Base-by-base conservation (phyloP, 2,888 invertebrate genomes). In the Dastarcus helophoroides region DNA sequence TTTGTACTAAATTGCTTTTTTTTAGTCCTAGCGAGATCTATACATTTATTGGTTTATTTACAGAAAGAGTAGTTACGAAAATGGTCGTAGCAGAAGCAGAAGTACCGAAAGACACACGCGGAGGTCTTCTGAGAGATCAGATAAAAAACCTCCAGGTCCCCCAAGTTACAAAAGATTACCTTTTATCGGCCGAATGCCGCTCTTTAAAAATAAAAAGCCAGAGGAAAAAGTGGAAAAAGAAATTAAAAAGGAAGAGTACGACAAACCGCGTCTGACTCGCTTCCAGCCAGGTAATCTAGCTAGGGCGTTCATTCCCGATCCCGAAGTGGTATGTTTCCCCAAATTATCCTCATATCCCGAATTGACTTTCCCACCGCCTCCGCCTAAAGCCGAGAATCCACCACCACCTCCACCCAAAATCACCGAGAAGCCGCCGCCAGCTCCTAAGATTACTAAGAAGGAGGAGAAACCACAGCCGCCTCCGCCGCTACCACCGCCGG, bases 161-260 rank as follows among this genome's bases (percentile, higher is more conserved):
- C 67, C 48, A 48, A 64, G 31, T 16, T 73, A 76, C 39, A 78
- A 77, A 38, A 84, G 83, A 54, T 65, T 85, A 52, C 85, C 85
- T 0, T 85, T 86, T 46, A 86, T 86, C 40, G 88, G 86, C 40
- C 73, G 84, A 55, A 79, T 86, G 76, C 86, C 86, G 0, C 69
- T 86, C 7, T 82, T 80, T 50, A 80, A 79, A 48, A 68, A 65
- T 53, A 67, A 67, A 32, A 63, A 65, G 42, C 50, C 50, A 25
- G 46, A 58, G 37, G 63, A 65, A 42, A 54, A 64, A 23, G 62
- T 65, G 37, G 66, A 68, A 43, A 65, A 68, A 54, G 71, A 73
- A 42, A 67, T 71, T 3, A 68, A 71, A 41, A 69, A 59, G 38
- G 59, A 60, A 34, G 58, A 62, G 29, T 62, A 62, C 40, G 61